A percentile compares a stretch with the other conserved stretches of the same genome.
phyloP scores from a whole-genome alignment of 2,113 vertebrate species.

The Pelmatolapia mariae region DNA sequence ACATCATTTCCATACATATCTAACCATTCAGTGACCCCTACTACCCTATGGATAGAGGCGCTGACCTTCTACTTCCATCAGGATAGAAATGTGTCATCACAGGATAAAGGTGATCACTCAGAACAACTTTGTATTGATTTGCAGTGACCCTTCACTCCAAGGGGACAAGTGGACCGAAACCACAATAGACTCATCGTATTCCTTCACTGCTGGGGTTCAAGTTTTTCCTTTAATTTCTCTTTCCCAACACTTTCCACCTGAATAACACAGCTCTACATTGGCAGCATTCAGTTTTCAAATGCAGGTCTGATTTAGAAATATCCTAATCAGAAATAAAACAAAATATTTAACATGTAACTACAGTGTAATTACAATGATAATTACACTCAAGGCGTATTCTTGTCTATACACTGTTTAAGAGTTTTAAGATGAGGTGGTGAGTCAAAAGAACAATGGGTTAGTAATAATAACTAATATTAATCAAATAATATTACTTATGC shows the following conservation, averaged over 20 bases:
- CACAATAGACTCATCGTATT: not conserved
- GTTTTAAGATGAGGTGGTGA: not conserved
- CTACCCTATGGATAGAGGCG: not conserved
- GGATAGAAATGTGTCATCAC: not conserved
- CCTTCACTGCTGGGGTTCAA: not conserved
- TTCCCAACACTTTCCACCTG: conserved; percentile 3
- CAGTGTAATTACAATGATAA: not conserved
- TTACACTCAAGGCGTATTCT: not conserved
- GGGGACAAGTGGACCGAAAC: not conserved
- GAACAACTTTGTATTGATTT: not conserved
- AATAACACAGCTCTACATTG: not conserved
- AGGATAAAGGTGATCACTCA: not conserved
- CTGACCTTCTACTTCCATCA: not conserved
- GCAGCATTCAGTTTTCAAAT: not conserved
- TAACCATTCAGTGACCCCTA: not conserved
- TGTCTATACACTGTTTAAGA: not conserved
- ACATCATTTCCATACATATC: not conserved
- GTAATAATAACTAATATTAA: not conserved
- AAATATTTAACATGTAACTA: not conserved
- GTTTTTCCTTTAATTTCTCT: not conserved
- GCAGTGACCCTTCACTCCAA: not conserved
- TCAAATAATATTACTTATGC: not conserved
- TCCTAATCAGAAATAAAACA: not conserved
- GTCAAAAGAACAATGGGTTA: not conserved
- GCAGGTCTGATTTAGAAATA: not conserved